These are phyloP conservation scores for Sebastes hubbsi DNA, from an alignment of 2,797 vertebrate genomes.

Conservation along the genomic window DNA sequence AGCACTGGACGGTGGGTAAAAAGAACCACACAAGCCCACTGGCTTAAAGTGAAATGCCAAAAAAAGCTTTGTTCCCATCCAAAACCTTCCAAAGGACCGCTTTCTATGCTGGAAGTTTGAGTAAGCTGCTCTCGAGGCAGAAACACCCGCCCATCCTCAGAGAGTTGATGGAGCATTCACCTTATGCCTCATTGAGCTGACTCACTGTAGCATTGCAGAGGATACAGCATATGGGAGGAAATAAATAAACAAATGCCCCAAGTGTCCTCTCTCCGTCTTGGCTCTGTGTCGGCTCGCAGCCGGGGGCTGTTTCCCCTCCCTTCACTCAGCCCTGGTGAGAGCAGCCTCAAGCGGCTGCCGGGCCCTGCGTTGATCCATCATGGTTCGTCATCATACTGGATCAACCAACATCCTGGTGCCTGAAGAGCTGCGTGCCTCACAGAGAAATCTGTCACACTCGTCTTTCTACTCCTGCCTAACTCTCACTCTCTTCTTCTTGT, in stretches of 20 bases:
- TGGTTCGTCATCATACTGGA: conserved; percentile 65
- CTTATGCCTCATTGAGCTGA: conserved; percentile 74
- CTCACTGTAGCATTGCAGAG: conserved; percentile 75
- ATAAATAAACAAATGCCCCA: conserved; percentile 76
- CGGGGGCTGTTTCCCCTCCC: conserved; percentile 51
- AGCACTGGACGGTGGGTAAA: neutral
- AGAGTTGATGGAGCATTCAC: conserved; percentile 70
- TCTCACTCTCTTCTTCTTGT: conserved; percentile 1
- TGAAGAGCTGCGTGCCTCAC: conserved; percentile 42
- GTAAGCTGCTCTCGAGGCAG: conserved; percentile 41
- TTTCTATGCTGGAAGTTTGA: conserved; percentile 50
- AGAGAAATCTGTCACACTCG: conserved; percentile 61
- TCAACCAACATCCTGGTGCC: conserved; percentile 52
- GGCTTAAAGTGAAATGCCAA: conserved; percentile 10
- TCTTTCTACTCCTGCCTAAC: conserved; percentile 24
- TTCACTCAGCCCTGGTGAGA: conserved; percentile 53
- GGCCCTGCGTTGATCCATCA: conserved; percentile 65
- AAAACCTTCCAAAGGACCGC: conserved; percentile 26
- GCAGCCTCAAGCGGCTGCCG: conserved; percentile 55
- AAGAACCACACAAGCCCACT: neutral
- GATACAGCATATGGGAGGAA: conserved; percentile 73
- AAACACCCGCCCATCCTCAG: conserved; percentile 51
- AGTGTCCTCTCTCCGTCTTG: conserved; percentile 71
- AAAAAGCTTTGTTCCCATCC: conserved; percentile 27
- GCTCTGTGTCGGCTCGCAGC: conserved; percentile 57